These are phyloP conservation scores for Zootoca vivipara DNA, from an alignment of 2,113 vertebrate genomes.

Conservation along the genomic window DNA sequence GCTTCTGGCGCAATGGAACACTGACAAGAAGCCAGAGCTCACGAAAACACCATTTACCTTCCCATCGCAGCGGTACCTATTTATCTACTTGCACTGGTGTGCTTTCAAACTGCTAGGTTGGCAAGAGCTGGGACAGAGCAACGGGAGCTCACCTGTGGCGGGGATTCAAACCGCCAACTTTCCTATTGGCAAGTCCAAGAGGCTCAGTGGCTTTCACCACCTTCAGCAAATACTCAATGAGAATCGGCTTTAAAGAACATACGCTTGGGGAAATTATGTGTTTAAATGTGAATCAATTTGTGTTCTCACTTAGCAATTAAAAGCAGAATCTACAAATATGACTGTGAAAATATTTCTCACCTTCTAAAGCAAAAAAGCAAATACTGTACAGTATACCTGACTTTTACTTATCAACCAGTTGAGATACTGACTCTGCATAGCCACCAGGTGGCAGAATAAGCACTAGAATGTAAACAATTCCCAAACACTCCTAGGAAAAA, in stretches of 20 bases:
- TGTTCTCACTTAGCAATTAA: not conserved
- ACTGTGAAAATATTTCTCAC: not conserved
- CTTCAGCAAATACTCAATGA: too few relatives aligned
- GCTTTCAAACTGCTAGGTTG: too few relatives aligned
- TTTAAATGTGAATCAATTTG: not conserved
- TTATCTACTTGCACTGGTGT: too few relatives aligned
- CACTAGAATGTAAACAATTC: not conserved
- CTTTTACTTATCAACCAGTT: not conserved
- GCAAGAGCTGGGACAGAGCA: too few relatives aligned
- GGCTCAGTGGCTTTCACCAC: too few relatives aligned
- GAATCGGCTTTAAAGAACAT: not conserved
- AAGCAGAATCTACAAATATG: not conserved
- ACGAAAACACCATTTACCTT: too few relatives aligned
- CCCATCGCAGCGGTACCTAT: too few relatives aligned
- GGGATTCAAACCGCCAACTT: too few relatives aligned
- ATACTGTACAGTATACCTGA: not conserved
- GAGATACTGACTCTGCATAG: conserved; percentile 2
- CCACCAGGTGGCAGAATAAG: conserved; percentile 63
- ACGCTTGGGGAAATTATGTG: not conserved
- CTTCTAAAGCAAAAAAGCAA: not conserved
- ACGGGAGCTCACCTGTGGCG: too few relatives aligned
- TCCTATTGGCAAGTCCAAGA: too few relatives aligned
- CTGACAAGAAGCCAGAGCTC: too few relatives aligned
- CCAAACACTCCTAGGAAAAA: not conserved
- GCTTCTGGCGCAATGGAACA: too few relatives aligned